phyloP scores from a whole-genome alignment of 2,888 invertebrate genomes.

The Phengaris arion region DNA sequence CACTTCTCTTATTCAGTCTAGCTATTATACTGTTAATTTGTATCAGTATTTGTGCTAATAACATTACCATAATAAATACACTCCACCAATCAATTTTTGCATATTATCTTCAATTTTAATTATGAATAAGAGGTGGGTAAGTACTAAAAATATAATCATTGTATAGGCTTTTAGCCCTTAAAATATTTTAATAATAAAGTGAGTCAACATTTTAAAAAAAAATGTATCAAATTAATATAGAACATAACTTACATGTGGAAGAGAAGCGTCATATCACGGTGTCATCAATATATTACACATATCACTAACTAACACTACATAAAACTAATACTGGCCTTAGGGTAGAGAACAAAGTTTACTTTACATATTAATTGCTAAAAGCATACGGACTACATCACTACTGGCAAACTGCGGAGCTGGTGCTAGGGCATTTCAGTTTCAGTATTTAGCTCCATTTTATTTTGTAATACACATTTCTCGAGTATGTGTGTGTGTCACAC shows the following conservation, averaged over 20 bases:
- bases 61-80: too few relatives aligned
- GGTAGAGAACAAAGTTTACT: conserved; percentile 9
- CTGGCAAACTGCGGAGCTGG: neutral
- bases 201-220: neutral
- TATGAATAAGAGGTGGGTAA: too few relatives aligned
- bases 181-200: too few relatives aligned
- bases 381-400: conserved; percentile 13
- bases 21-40: too few relatives aligned
- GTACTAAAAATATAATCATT: too few relatives aligned
- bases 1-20: too few relatives aligned
- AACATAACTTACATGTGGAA: conserved; percentile 39
- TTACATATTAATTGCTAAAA: neutral
- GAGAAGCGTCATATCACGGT: conserved; percentile 26
- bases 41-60: too few relatives aligned
- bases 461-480: neutral
- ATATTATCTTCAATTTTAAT: too few relatives aligned
- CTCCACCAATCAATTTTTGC: too few relatives aligned
- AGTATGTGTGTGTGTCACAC: too few relatives aligned
- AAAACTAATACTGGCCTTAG: conserved; percentile 56
- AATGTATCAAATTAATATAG: conserved; percentile 27
- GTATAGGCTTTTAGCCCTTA: too few relatives aligned
- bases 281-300: conserved; percentile 29
- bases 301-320: conserved; percentile 33
- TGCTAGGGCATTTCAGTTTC: neutral
- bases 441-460: neutral